phyloP scores from a whole-genome alignment of 2,888 invertebrate genomes.

The Cetonia aurata region DNA sequence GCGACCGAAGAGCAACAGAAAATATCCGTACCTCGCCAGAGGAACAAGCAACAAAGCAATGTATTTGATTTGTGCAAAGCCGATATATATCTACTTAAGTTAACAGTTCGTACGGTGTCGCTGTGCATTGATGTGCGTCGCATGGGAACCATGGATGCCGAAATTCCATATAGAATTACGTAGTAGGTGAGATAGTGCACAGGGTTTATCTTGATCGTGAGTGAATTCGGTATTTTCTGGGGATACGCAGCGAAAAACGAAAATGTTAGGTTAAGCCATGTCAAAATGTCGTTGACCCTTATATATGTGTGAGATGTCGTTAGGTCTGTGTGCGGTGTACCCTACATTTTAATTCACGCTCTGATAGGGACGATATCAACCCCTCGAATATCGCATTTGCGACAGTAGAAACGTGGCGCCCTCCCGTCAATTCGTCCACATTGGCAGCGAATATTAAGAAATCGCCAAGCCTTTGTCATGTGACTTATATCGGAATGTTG shows the following conservation, averaged over 20 bases:
- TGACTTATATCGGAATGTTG: conserved; percentile 55
- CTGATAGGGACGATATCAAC: no score
- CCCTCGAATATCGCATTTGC: neutral
- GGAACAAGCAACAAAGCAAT: conserved; percentile 51
- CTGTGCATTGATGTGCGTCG: conserved; percentile 43
- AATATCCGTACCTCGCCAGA: conserved; percentile 47
- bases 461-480: conserved; percentile 55
- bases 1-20: conserved; percentile 48
- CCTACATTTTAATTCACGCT: conserved; percentile 19
- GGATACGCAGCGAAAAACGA: conserved; percentile 13
- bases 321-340: neutral
- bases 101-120: conserved; percentile 32
- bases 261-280: conserved; percentile 55
- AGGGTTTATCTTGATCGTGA: no score
- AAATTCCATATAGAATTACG: conserved; percentile 44
- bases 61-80: conserved; percentile 50
- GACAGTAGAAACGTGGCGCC: neutral
- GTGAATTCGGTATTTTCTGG: no score
- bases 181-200: conserved; percentile 46
- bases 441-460: conserved; percentile 46
- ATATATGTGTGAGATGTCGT: conserved; percentile 4
- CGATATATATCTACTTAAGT: conserved; percentile 46
- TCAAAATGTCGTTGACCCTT: conserved; percentile 64
- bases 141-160: conserved; percentile 49
- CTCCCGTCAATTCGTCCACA: conserved; percentile 1